Base-by-base conservation (phyloP, 1,140 invertebrate species). In the Trachymyrmex cornetzi region DNA sequence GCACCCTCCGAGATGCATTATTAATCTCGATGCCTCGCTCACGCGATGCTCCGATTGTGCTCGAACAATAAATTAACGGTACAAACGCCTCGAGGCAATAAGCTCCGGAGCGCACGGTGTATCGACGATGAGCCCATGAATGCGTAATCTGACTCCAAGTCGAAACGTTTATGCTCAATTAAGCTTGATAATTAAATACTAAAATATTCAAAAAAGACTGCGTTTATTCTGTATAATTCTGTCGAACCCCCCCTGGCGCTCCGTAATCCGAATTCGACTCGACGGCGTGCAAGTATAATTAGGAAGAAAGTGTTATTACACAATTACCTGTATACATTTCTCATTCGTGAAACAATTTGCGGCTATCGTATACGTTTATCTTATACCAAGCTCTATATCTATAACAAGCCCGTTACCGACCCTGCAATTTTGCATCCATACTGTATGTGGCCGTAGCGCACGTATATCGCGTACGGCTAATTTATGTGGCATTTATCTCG, bases 1-100 rank as follows among this genome's bases (percentile, higher is more conserved):
- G 89, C 64, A 77, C 81, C 90, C 88, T 87, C 89, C 79, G 86
- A 79, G 87, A 91, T 88, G 88, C 81, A 91, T 90, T 91, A 91
- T 91, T 90, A 91, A 91, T 91, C 87, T 87, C 67, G 84, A 87
- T 89, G 90, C 79, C 69, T 50, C 84, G 87, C 64, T 81, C 81
- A 69, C 64, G 75, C 34, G 75, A 57, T 87, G 77, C 88, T 88
- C 87, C 81, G 89, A 91, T 90, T 90, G 89, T 85, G 67, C 74
- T 50, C 61, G 64, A 85, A 59, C 72, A 75, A 61, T 75, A 75
- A 92, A 89, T 92, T 92, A 92, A 92, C 90, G 89, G 87, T 84
- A 61, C 22, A 27, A 85, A 86, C 50, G 77, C 57, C 82, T 55
- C 48, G 61, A 57, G 69, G 67, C 67, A 86, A 86, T 85, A 66